phyloP scores from a whole-genome alignment of 2,888 invertebrate genomes.

The Aproaerema taeniolella region DNA sequence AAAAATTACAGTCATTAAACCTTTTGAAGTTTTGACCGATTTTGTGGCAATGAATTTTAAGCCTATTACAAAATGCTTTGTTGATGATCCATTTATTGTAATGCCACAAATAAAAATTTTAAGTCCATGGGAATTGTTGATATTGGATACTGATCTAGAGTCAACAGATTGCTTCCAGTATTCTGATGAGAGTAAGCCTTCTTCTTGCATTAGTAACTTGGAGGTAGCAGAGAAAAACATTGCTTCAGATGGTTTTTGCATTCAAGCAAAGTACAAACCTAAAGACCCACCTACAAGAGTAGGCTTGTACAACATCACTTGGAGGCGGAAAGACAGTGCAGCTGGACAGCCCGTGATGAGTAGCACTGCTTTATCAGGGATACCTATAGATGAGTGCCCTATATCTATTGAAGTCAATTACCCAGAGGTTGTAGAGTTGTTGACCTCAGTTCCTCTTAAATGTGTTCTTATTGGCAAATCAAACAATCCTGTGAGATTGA shows the following conservation, averaged over 20 bases:
- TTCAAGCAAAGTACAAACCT: conserved; percentile 59
- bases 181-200: conserved; percentile 45
- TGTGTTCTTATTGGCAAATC: conserved; percentile 86
- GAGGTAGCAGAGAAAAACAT: conserved; percentile 58
- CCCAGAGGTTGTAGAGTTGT: conserved; percentile 86
- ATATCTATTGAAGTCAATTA: conserved; percentile 78
- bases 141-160: conserved; percentile 81
- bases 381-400: conserved; percentile 79
- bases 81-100: conserved; percentile 81
- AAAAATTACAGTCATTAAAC: conserved; percentile 80
- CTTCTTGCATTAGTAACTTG: conserved; percentile 53
- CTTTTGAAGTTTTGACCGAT: conserved; percentile 82
- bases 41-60: conserved; percentile 82
- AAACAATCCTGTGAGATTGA: conserved; percentile 82
- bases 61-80: conserved; percentile 80
- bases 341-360: conserved; percentile 61
- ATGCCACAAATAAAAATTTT: conserved; percentile 82
- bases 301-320: conserved; percentile 66
- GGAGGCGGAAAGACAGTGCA: conserved; percentile 48
- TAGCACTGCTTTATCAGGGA: conserved; percentile 73
- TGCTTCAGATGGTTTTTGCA: conserved; percentile 63
- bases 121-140: conserved; percentile 83
- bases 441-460: conserved; percentile 82
- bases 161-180: conserved; percentile 69
- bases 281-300: conserved; percentile 60